Percentiles rank a stretch among this genome's conserved stretches.
phyloP scores from a whole-genome alignment of 2,888 invertebrate genomes.

The Oligia latruncula region DNA sequence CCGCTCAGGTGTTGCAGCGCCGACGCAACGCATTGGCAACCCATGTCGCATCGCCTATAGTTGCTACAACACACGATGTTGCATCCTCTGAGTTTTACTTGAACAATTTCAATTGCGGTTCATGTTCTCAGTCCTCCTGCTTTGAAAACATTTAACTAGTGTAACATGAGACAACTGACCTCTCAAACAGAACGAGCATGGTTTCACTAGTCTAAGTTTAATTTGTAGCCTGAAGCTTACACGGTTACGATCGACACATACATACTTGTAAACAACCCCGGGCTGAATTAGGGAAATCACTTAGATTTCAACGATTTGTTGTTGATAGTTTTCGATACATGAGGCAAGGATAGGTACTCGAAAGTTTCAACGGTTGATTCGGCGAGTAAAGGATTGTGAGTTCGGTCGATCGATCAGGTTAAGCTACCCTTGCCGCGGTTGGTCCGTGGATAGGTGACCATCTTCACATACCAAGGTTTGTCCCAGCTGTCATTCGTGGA shows the following conservation, averaged over 20 bases:
- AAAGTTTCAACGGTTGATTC: background rate
- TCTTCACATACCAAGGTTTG: no score
- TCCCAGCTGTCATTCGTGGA: no score
- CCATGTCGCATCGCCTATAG: no score
- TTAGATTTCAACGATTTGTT: conserved; percentile 28
- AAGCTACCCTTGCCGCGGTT: background rate
- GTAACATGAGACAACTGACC: conserved; percentile 1
- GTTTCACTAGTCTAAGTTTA: conserved; percentile 24
- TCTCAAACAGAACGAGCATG: conserved; percentile 24
- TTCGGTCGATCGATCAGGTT: background rate
- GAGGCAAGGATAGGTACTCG: background rate
- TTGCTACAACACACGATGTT: no score
- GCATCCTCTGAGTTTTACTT: background rate
- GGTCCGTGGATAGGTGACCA: no score
- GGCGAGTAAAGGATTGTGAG: no score
- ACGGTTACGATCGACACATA: conserved; percentile 6
- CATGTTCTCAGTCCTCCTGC: background rate
- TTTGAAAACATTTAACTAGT: background rate
- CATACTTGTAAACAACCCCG: conserved; percentile 37
- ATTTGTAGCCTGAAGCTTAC: conserved; percentile 29
- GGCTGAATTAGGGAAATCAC: conserved; percentile 43
- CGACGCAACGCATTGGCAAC: no score
- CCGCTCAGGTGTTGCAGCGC: no score
- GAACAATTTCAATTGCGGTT: background rate
- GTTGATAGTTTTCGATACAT: conserved; percentile 15